A percentile compares a stretch with the other conserved stretches of the same genome.
These are phyloP conservation scores for Paradoxurus hermaphroditus DNA, from an alignment of 2,113 vertebrate genomes.

Conservation along the genomic window DNA sequence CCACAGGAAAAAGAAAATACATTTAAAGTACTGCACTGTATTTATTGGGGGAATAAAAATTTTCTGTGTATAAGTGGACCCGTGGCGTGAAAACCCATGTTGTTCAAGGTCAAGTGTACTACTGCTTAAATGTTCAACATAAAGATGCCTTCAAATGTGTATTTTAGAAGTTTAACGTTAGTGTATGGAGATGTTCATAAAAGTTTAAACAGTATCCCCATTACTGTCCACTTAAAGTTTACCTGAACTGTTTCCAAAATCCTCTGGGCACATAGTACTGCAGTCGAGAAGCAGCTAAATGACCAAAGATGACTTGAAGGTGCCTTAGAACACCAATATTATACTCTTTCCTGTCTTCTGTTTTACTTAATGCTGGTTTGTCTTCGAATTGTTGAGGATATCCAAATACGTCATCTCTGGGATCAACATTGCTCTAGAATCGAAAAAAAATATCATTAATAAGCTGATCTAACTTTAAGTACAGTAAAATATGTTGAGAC, in stretches of 20 bases:
- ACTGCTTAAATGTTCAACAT: background rate
- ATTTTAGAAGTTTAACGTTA: background rate
- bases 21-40: background rate
- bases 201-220: constrained; percentile 34
- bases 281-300: constrained; percentile 96
- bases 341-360: constrained; percentile 98
- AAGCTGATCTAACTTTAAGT: background rate
- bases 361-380: constrained; percentile 94
- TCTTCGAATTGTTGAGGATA: constrained; percentile 99
- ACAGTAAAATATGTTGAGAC: background rate
- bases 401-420: constrained; percentile 97
- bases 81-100: background rate
- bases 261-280: constrained; percentile 99
- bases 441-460: background rate
- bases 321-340: constrained; percentile 99
- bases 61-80: background rate
- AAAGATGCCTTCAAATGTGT: background rate
- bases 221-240: constrained; percentile 46
- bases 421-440: constrained; percentile 95
- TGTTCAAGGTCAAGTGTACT: background rate
- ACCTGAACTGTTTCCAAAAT: constrained; percentile 99
- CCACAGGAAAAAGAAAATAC: background rate
- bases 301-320: constrained; percentile 98
- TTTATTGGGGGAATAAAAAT: background rate
- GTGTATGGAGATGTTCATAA: background rate